A percentile compares a stretch with the other conserved stretches of the same genome.
Evolutionary conservation across 2,888 invertebrate genomes (phyloP).

Genomic region (Marronus borbonicus): DNA sequence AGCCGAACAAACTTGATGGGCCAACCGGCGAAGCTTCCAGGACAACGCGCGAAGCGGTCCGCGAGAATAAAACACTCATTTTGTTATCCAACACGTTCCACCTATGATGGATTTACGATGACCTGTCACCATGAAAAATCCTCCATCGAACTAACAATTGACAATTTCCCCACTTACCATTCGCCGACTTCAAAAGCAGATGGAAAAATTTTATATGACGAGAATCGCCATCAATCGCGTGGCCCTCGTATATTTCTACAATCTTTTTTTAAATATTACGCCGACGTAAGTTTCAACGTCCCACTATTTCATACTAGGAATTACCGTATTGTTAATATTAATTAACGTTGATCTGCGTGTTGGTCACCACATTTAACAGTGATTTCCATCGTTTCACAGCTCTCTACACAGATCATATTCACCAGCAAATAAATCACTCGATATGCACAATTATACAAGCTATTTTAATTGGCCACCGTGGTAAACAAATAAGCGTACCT

Average conservation of each 20-base stretch:
- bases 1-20: too few relatives aligned
- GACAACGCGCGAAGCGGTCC: too few relatives aligned
- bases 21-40: too few relatives aligned
- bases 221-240: not conserved
- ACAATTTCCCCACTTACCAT: too few relatives aligned
- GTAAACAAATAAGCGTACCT: not conserved
- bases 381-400: constrained; percentile 11
- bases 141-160: too few relatives aligned
- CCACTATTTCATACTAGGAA: constrained; percentile 4
- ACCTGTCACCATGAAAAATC: too few relatives aligned
- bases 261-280: not conserved
- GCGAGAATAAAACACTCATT: too few relatives aligned
- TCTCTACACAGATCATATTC: not conserved
- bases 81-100: too few relatives aligned
- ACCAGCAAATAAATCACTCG: constrained; percentile 15
- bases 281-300: constrained; percentile 19
- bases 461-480: constrained; percentile 25
- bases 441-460: constrained; percentile 28
- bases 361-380: not conserved
- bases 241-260: not conserved
- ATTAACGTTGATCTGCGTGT: constrained; percentile 15
- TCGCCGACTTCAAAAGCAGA: too few relatives aligned
- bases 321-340: constrained; percentile 27
- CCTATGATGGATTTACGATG: too few relatives aligned
- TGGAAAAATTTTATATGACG: not conserved